Evolutionary conservation across 2,113 vertebrate species (phyloP).

Genomic region (Pardalotus punctatus): DNA sequence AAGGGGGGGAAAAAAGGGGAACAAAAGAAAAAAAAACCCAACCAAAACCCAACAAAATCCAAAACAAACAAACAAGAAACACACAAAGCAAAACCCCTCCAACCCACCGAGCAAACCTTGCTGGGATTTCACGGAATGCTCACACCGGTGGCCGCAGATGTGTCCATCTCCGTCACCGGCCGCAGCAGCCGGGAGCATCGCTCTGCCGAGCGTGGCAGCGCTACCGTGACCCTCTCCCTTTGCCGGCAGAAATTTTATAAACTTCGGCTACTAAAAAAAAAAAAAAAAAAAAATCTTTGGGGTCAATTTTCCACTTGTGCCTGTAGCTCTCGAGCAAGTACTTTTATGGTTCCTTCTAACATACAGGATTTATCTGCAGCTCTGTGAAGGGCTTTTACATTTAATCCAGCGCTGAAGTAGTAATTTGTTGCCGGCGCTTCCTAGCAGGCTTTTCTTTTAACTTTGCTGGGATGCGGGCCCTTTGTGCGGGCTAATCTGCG

Average conservation of each 20-base stretch:
- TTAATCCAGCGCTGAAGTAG: slow-evolving; percentile 71
- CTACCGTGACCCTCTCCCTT: neutral
- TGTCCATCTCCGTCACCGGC: neutral
- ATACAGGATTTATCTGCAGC: slow-evolving; percentile 73
- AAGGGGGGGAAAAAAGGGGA: neutral
- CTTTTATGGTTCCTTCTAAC: slow-evolving; percentile 72
- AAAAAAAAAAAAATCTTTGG: slow-evolving; percentile 58
- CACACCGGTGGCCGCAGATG: neutral
- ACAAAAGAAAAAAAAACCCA: neutral
- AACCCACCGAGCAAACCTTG: neutral
- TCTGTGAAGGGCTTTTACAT: slow-evolving; percentile 75
- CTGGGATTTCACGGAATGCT: neutral
- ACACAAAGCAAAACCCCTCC: neutral
- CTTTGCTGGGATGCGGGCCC: slow-evolving; percentile 30
- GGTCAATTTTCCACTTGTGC: slow-evolving; percentile 78
- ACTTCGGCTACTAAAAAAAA: slow-evolving; percentile 62
- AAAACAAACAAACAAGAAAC: neutral
- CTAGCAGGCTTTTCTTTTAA: slow-evolving; percentile 65
- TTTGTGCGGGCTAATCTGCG: slow-evolving; percentile 35
- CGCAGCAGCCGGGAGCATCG: neutral
- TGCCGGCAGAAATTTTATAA: slow-evolving; percentile 62
- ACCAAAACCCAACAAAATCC: neutral
- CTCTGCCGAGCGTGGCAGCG: neutral
- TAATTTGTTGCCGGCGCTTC: slow-evolving; percentile 71
- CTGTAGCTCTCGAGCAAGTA: slow-evolving; percentile 66